phyloP scores from a whole-genome alignment of 2,113 vertebrate species.

The Varanus salvator region DNA sequence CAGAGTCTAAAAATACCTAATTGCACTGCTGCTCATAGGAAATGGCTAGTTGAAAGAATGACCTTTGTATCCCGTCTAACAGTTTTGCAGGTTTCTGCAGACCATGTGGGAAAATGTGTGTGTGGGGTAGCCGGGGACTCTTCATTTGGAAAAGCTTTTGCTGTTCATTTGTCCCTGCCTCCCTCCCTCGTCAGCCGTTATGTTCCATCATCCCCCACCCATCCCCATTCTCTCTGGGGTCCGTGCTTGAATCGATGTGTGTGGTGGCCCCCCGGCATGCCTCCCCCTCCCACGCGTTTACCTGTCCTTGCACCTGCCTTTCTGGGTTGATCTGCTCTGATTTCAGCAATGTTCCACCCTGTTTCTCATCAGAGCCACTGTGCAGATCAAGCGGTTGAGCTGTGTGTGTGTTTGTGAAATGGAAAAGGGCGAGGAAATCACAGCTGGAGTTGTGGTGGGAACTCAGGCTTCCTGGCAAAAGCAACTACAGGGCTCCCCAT shows the following conservation, averaged over 20 bases:
- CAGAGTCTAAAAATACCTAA: neutral
- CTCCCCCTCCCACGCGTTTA: neutral
- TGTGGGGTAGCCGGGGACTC: neutral
- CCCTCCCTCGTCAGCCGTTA: neutral
- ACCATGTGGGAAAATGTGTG: neutral
- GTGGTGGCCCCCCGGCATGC: neutral
- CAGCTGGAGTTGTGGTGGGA: slow-evolving; percentile 24
- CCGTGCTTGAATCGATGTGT: neutral
- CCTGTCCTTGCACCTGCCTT: neutral
- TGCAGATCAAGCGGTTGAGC: accelerated
- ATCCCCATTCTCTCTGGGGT: neutral
- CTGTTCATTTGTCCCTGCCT: too few relatives aligned
- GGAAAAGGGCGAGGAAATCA: neutral
- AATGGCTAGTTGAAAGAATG: neutral
- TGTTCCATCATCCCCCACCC: neutral
- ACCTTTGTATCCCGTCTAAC: too few relatives aligned
- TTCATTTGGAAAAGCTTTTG: too few relatives aligned
- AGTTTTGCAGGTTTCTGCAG: neutral
- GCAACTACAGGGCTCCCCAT: slow-evolving; percentile 5
- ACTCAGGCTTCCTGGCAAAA: slow-evolving; percentile 39
- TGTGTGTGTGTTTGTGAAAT: neutral
- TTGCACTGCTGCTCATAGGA: neutral
- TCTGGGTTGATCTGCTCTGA: neutral
- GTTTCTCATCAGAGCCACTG: slow-evolving; percentile 3
- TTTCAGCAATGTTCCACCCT: neutral